phyloP scores from a whole-genome alignment of 2,888 invertebrate genomes.

The Pseudococcus jackbeardsleyi region DNA sequence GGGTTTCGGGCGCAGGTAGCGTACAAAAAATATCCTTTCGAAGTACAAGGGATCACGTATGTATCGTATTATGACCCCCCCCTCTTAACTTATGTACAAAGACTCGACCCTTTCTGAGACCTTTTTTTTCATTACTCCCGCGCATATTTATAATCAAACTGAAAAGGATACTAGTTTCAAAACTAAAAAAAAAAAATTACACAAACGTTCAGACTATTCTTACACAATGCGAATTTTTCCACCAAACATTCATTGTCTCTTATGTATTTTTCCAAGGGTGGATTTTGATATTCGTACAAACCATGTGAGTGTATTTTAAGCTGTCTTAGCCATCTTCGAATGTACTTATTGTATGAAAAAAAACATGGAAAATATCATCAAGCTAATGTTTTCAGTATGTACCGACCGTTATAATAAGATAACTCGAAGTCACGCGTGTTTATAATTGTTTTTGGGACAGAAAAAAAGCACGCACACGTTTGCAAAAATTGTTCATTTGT shows the following conservation, averaged over 20 bases:
- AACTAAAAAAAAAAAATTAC: not conserved
- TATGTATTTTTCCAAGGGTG: not conserved
- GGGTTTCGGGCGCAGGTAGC: slow-evolving; percentile 5
- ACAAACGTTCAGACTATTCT: not conserved
- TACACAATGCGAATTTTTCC: slow-evolving; percentile 21
- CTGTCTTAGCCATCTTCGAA: not conserved
- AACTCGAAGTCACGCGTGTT: slow-evolving; percentile 11
- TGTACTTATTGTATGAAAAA: not conserved
- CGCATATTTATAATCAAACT: slow-evolving; percentile 33
- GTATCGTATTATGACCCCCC: not conserved
- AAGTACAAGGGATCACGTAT: slow-evolving; percentile 1
- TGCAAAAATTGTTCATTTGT: not conserved
- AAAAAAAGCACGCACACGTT: not conserved
- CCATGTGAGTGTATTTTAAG: not conserved
- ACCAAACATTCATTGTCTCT: not conserved
- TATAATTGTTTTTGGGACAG: slow-evolving; percentile 45
- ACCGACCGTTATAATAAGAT: slow-evolving; percentile 38
- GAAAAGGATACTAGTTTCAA: not conserved
- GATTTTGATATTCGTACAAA: not conserved
- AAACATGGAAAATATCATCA: not conserved
- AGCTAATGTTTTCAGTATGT: slow-evolving; percentile 15
- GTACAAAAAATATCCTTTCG: not conserved
- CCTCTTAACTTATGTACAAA: not conserved
- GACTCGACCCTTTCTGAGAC: not conserved
- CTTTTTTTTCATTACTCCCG: slow-evolving; percentile 13